phyloP scores from a whole-genome alignment of 2,888 invertebrate species.

The Biston stratarius region DNA sequence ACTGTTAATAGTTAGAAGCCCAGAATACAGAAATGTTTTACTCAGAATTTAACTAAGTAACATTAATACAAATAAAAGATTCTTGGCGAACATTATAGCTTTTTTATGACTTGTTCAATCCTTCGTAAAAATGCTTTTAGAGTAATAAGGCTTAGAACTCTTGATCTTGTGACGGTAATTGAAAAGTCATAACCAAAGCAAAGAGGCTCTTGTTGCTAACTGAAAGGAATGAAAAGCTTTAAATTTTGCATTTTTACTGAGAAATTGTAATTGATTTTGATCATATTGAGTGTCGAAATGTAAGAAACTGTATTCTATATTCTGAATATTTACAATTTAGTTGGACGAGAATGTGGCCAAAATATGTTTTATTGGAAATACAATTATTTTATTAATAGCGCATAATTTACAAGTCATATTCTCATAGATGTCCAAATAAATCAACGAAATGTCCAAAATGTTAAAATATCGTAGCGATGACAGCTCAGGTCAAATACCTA shows the following conservation, averaged over 20 bases:
- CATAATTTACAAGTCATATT: too few species aligned
- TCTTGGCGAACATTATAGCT: constrained; percentile 24
- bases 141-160: constrained; percentile 34
- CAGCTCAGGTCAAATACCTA: too few species aligned
- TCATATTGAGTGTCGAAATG: not conserved
- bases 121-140: constrained; percentile 38
- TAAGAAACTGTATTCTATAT: too few species aligned
- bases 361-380: too few species aligned
- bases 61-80: constrained; percentile 37
- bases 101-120: constrained; percentile 41
- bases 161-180: constrained; percentile 29
- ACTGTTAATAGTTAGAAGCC: not conserved
- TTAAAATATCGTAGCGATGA: too few species aligned
- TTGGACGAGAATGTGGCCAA: too few species aligned
- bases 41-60: constrained; percentile 25
- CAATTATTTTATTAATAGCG: too few species aligned
- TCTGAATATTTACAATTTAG: not conserved
- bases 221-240: constrained; percentile 3
- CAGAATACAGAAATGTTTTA: constrained; percentile 5
- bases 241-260: not conserved
- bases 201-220: constrained; percentile 2
- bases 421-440: too few species aligned
- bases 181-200: constrained; percentile 25
- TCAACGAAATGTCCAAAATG: too few species aligned
- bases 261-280: not conserved